These are phyloP conservation scores for Drosophila prosaltans DNA, from an alignment of 1,140 invertebrate genomes.

Conservation along the genomic window DNA sequence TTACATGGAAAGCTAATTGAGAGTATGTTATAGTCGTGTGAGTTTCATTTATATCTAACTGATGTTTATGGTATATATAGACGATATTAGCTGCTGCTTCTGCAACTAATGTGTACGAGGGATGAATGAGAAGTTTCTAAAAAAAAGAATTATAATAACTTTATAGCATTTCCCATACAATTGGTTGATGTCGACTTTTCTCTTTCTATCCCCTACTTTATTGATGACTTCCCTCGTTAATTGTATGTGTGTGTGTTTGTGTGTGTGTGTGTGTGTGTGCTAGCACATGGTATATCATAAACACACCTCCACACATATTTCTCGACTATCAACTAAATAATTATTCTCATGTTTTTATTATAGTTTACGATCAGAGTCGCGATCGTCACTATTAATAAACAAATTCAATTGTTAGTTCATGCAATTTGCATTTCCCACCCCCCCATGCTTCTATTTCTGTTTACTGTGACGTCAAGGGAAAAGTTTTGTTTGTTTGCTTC, in stretches of 20 bases:
- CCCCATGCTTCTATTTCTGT: no score
- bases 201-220: not conserved
- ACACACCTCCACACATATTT: not conserved
- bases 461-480: not conserved
- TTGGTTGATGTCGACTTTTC: no score
- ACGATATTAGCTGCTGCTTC: not conserved
- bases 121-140: not conserved
- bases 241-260: not conserved
- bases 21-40: not conserved
- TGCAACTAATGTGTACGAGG: not conserved
- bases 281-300: not conserved
- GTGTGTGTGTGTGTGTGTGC: not conserved
- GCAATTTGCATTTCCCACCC: not conserved
- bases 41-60: not conserved
- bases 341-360: not conserved
- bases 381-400: not conserved
- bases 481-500: not conserved
- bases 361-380: not conserved
- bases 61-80: slow-evolving; percentile 5
- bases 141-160: no score
- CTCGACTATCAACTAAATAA: not conserved
- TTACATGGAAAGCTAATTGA: not conserved
- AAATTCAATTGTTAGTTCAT: not conserved
- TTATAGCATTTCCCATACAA: no score
- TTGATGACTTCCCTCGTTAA: not conserved